Base-by-base conservation (phyloP, 2,113 vertebrate species). In the Plecturocebus donacophilus region DNA sequence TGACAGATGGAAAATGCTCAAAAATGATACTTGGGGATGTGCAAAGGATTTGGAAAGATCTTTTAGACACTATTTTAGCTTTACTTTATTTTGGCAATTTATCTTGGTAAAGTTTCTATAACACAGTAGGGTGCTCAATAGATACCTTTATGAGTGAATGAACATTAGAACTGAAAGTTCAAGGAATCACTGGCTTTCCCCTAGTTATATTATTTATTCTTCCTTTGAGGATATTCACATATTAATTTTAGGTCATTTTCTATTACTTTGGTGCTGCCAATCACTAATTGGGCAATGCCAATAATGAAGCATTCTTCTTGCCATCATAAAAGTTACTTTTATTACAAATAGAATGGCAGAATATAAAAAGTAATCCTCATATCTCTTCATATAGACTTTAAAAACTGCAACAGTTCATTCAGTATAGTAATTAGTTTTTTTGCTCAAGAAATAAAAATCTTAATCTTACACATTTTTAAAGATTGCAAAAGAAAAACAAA, bases 1-100 rank as follows among this genome's bases (percentile, higher is more conserved):
- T 99, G 99, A 98, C 99, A 99, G 99, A 99, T 99, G 99, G 97
- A 87, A 98, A 97, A 98, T 98, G 97, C 98, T 98, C 96, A 98
- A 87, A 97, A 98, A 95, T 96, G 98, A 98, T 92, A 99, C 98
- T 99, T 99, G 98, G 99, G 99, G 99, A 98, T 99, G 98, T 99
- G 98, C 98, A 99, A 99, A 99, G 99, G 87, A 0, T 97, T 97
- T 92, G 92, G 97, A 87, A 88, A 96, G 64, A 96, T 80, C 86
- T 94, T 94, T 87, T 82, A 70, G 95, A 80, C 5, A 25, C 30
- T 94, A 84, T 80, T 79, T 77, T 56, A 84, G 83, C 23, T 58
- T 77, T 35, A 85, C 54, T 90, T 93, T 79, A 77, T 45, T 86
- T 27, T 87, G 61, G 70, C 90, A 91, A 93, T 66, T 91, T 96